These are phyloP conservation scores for Bothrops jararaca DNA, from an alignment of 2,113 vertebrate genomes.

Conservation along the genomic window DNA sequence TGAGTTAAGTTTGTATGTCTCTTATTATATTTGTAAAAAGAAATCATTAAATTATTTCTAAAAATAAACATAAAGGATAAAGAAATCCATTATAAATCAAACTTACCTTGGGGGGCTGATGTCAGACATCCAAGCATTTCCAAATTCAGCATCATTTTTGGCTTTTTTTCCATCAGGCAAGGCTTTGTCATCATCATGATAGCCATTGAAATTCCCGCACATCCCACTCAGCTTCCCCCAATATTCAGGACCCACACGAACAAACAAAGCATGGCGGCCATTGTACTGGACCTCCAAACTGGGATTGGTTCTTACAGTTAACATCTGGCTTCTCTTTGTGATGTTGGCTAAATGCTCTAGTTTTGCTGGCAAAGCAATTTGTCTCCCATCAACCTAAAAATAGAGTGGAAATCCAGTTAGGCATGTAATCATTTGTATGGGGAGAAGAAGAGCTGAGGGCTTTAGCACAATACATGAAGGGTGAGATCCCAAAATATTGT, in stretches of 20 bases:
- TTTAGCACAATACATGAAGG: not conserved
- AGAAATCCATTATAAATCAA: not conserved
- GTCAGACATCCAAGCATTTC: slow-evolving; percentile 17
- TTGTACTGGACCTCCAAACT: slow-evolving; percentile 65
- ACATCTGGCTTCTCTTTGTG: slow-evolving; percentile 38
- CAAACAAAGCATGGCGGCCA: slow-evolving; percentile 56
- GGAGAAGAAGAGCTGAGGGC: not conserved
- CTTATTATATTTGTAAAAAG: not conserved
- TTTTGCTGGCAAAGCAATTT: not conserved
- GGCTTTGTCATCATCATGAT: slow-evolving; percentile 3
- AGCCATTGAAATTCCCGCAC: slow-evolving; percentile 59
- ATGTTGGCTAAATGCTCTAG: not conserved
- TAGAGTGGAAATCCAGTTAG: not conserved
- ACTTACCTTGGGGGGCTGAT: slow-evolving; percentile 1
- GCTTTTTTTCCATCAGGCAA: slow-evolving; percentile 6
- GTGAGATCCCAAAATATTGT: not conserved
- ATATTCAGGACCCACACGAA: slow-evolving; percentile 44
- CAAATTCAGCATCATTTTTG: not conserved
- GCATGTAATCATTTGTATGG: not conserved
- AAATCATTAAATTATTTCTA: not conserved
- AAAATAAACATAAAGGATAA: not conserved
- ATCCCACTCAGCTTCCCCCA: slow-evolving; percentile 62
- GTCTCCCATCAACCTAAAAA: slow-evolving; percentile 14
- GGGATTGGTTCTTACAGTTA: slow-evolving; percentile 43
- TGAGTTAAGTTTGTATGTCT: not conserved